Evolutionary conservation across 2,797 vertebrate species (phyloP).

Genomic region (Platyrinchus mystaceus): DNA sequence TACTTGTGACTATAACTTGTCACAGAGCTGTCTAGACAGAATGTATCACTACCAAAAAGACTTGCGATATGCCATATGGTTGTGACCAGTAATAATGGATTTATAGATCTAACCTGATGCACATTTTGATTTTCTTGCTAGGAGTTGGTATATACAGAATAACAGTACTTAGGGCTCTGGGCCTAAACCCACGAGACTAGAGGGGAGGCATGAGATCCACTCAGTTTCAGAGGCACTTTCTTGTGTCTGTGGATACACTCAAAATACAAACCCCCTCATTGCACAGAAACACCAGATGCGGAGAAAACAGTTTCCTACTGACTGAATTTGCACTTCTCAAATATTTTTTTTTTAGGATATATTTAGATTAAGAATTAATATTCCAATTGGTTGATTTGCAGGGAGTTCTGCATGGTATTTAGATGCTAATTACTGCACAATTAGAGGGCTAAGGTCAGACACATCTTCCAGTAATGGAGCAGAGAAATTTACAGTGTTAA

Average conservation of each 20-base stretch:
- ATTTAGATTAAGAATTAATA: conserved; percentile 67
- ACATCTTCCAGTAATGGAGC: conserved; percentile 61
- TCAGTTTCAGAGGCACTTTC: not conserved
- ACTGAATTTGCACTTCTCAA: conserved; percentile 50
- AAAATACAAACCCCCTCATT: not conserved
- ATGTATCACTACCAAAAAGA: conserved; percentile 16
- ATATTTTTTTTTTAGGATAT: conserved; percentile 19
- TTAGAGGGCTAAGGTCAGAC: conserved; percentile 75
- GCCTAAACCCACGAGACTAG: not conserved
- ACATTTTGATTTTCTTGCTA: conserved; percentile 13
- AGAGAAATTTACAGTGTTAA: conserved; percentile 59
- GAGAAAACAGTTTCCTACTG: conserved; percentile 28
- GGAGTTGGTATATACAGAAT: not conserved
- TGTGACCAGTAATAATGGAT: conserved; percentile 6
- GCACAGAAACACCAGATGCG: not conserved
- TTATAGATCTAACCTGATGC: not conserved
- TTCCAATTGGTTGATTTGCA: conserved; percentile 67
- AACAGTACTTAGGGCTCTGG: not conserved
- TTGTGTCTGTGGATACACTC: not conserved
- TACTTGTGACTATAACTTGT: conserved; percentile 23
- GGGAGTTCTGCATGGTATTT: conserved; percentile 68
- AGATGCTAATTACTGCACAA: conserved; percentile 73
- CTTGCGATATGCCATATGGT: conserved; percentile 5
- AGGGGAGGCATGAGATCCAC: not conserved
- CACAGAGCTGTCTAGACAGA: conserved; percentile 58